Conservation (phyloP, 2,888 invertebrate species). For the Orthosia incerta region DNA sequence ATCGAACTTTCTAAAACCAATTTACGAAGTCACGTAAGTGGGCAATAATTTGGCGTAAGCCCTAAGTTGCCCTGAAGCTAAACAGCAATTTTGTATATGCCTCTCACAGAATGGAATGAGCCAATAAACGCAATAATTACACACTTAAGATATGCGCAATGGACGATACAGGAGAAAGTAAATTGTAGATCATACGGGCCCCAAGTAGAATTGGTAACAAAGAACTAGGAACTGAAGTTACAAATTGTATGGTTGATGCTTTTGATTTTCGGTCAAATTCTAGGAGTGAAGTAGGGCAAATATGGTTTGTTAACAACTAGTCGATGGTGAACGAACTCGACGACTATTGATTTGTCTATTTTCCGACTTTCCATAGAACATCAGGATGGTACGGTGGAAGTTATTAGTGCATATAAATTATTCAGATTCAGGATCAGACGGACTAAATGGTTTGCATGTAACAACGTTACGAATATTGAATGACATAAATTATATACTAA, state of each 20-base stretch:
- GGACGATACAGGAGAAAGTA: slow-evolving; percentile 71
- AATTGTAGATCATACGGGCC: slow-evolving; percentile 64
- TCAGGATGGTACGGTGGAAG: not conserved
- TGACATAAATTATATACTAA: not conserved
- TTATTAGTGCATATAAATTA: slow-evolving; percentile 9
- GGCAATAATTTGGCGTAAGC: slow-evolving; percentile 73
- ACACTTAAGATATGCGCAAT: slow-evolving; percentile 74
- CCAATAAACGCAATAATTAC: slow-evolving; percentile 76
- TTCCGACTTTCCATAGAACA: not conserved
- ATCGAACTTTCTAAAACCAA: slow-evolving; percentile 74
- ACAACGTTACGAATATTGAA: not conserved
- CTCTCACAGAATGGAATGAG: slow-evolving; percentile 65
- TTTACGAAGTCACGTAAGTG: slow-evolving; percentile 70
- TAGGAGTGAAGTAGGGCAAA: slow-evolving; percentile 44
- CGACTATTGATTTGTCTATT: slow-evolving; percentile 40
- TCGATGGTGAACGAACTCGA: slow-evolving; percentile 7
- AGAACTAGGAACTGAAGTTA: slow-evolving; percentile 46
- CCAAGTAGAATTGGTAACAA: slow-evolving; percentile 60
- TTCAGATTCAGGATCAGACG: not conserved
- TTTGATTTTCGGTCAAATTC: slow-evolving; percentile 53
- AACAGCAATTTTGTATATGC: slow-evolving; percentile 69
- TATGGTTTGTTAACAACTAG: slow-evolving; percentile 19
- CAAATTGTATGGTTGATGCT: slow-evolving; percentile 49
- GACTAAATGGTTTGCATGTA: not conserved
- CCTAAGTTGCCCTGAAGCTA: slow-evolving; percentile 71